A percentile compares a stretch with the other conserved stretches of the same genome.
Conservation (phyloP, 2,888 invertebrate species). For the Papilio protenor region DNA sequence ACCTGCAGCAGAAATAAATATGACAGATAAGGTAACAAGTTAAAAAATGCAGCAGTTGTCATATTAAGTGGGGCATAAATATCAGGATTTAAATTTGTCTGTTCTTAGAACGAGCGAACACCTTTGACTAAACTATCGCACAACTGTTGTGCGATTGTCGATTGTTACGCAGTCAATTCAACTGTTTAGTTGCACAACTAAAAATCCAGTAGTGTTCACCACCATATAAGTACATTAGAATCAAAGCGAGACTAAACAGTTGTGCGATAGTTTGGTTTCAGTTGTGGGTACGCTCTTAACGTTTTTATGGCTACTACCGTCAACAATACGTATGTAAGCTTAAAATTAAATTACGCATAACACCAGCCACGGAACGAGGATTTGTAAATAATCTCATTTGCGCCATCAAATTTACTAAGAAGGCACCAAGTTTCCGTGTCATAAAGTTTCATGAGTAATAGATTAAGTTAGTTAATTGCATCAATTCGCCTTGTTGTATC, state of each 20-base stretch:
- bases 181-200: too few relatives aligned
- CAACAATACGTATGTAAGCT: constrained; percentile 18
- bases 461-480: constrained; percentile 34
- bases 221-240: too few relatives aligned
- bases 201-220: too few relatives aligned
- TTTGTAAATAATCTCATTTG: constrained; percentile 27
- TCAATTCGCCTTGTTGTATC: constrained; percentile 31
- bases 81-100: too few relatives aligned
- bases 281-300: too few relatives aligned
- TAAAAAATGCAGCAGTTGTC: background rate
- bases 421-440: constrained; percentile 30
- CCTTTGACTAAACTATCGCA: too few relatives aligned
- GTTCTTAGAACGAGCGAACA: too few relatives aligned
- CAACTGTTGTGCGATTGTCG: too few relatives aligned
- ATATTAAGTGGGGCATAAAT: too few relatives aligned
- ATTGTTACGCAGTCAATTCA: too few relatives aligned
- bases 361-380: constrained; percentile 11
- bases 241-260: too few relatives aligned
- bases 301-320: constrained; percentile 2
- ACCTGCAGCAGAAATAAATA: background rate
- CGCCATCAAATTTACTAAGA: constrained; percentile 29
- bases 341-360: constrained; percentile 28
- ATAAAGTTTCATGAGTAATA: constrained; percentile 35
- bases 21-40: background rate
- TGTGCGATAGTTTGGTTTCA: too few relatives aligned